Conservation (phyloP, 2,888 invertebrate species). For the Maniola hyperantus region DNA sequence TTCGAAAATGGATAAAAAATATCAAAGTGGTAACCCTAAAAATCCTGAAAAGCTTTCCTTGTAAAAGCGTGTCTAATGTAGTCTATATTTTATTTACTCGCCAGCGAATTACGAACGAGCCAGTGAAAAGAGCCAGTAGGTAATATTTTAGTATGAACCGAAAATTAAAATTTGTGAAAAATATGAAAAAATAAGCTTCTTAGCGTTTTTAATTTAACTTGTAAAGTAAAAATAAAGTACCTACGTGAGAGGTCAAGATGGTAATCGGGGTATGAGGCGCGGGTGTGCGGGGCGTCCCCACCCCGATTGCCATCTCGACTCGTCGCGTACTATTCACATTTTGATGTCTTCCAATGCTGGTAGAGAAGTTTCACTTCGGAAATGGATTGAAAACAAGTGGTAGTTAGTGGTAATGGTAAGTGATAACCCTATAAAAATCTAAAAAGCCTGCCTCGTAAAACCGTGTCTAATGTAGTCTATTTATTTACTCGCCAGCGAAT, state of each 20-base stretch:
- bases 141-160: background rate
- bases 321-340: no score
- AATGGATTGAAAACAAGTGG: no score
- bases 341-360: no score
- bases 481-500: background rate
- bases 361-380: no score
- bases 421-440: background rate
- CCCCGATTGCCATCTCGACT: no score
- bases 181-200: background rate
- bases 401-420: no score
- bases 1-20: background rate
- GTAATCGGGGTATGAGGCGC: no score
- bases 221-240: background rate
- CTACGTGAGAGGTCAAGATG: no score
- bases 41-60: background rate
- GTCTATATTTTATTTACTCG: conserved; percentile 1
- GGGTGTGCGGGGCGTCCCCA: no score
- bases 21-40: background rate
- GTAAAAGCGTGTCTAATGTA: background rate
- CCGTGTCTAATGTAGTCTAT: conserved; percentile 1
- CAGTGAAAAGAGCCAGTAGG: background rate
- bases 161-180: conserved; percentile 8
- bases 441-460: background rate
- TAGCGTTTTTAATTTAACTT: background rate
- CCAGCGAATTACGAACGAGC: background rate